phyloP scores from a whole-genome alignment of 2,113 vertebrate genomes.

The Lasiurus cinereus region DNA sequence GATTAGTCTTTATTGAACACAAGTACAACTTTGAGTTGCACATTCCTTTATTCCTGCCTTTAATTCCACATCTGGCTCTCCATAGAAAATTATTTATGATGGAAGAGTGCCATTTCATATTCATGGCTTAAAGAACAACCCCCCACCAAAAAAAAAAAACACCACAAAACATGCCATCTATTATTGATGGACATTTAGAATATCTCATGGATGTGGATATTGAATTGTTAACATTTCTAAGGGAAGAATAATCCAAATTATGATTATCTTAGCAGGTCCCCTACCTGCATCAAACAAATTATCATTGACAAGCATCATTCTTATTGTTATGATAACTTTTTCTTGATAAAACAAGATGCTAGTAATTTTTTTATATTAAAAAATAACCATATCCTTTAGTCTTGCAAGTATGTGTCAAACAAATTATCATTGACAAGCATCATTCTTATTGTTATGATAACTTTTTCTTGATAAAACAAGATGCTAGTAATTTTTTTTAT shows the following conservation, averaged over 20 bases:
- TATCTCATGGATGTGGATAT: neutral
- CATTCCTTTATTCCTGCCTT: neutral
- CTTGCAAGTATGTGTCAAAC: neutral
- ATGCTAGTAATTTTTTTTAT: neutral
- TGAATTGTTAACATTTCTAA: conserved; percentile 49
- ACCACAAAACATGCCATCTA: neutral
- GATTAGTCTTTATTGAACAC: neutral
- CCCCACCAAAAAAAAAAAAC: neutral
- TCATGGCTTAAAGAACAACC: neutral
- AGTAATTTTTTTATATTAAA: neutral
- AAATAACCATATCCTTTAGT: neutral
- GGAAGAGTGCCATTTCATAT: neutral
- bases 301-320: neutral
- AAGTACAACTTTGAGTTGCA: neutral
- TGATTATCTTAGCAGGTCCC: neutral
- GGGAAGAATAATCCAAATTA: conserved; percentile 10
- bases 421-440: neutral
- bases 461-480: conserved; percentile 12
- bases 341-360: neutral
- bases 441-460: conserved; percentile 42
- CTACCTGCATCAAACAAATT: neutral
- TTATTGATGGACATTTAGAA: neutral
- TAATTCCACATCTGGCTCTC: neutral
- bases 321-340: conserved; percentile 42
- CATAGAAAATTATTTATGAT: neutral